Evolutionary conservation across 2,797 vertebrate species (phyloP), one percentile per base, ranked within the genome.

Genomic region (Lates japonicus): DNA sequence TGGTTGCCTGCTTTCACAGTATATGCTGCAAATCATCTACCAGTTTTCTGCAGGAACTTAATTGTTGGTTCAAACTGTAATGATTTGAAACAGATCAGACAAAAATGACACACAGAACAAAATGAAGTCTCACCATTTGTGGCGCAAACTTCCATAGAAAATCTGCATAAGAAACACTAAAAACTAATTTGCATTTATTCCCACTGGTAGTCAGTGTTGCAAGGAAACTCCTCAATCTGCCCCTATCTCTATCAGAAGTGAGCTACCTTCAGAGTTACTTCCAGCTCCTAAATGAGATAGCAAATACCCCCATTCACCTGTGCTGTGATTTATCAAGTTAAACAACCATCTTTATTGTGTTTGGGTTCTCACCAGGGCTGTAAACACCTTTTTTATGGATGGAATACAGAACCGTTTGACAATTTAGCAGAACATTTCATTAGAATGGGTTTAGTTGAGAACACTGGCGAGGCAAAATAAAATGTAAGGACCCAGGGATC

Each of bases 351-450:
- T 94, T 95, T 93, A 95, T 94, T 93, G 90, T 85, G 82, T 94
- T 91, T 90, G 80, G 81, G 86, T 90, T 91, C 94, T 95, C 89
- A 80, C 90, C 81, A 83, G 83, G 86, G 78, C 86, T 90, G 90
- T 84, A 93, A 94, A 90, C 85, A 89, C 33, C 51, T 70, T 76
- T 87, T 94, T 95, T 92, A 93, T 89, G 91, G 94, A 92, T 87
- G 80, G 80, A 93, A 93, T 94, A 92, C 88, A 87, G 83, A 92
- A 87, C 88, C 60, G 44, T 94, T 94, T 81, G 3, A 70, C 93
- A 95, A 92, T 95, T 95, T 94, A 94, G 95, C 94, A 90, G 93
- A 94, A 93, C 89, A 87, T 95, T 96, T 95, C 94, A 96, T 96
- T 96, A 96, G 92, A 94, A 86, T 86, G 88, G 90, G 93, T 89